These are phyloP conservation scores for Mormyrus iriodes DNA, from an alignment of 2,113 vertebrate genomes.

Conservation along the genomic window DNA sequence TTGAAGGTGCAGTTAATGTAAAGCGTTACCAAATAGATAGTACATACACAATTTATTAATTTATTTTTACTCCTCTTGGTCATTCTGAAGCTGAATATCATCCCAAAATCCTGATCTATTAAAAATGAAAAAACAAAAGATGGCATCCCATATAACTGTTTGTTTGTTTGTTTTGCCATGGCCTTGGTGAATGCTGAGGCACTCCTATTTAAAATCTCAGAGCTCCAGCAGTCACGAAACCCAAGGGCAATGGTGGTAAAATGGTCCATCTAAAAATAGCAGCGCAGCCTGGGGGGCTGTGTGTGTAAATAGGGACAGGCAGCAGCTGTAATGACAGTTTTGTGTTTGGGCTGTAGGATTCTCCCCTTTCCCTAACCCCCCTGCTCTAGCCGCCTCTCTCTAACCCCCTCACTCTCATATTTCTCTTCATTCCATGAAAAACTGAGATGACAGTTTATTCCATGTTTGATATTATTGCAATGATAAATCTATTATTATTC, in stretches of 20 bases:
- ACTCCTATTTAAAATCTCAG: not conserved
- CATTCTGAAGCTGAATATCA: not conserved
- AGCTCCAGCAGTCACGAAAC: not conserved
- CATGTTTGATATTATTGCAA: not conserved
- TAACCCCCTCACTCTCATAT: not conserved
- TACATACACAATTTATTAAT: not conserved
- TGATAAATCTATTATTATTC: not conserved
- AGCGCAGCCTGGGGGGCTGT: not conserved
- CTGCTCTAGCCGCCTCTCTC: not conserved
- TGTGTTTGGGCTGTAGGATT: not conserved
- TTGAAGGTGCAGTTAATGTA: not conserved
- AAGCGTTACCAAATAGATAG: not conserved
- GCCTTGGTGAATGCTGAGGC: not conserved
- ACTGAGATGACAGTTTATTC: not conserved
- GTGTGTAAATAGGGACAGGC: slow-evolving; percentile 13
- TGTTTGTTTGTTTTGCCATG: not conserved
- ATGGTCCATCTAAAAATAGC: slow-evolving; percentile 21
- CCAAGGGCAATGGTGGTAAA: slow-evolving; percentile 16
- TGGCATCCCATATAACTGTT: not conserved
- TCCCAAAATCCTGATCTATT: not conserved
- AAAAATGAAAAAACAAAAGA: not conserved
- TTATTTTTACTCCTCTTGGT: not conserved
- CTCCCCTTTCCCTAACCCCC: not conserved
- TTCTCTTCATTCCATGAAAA: not conserved
- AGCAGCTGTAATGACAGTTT: slow-evolving; percentile 18